A percentile compares a stretch with the other conserved stretches of the same genome.
These are phyloP conservation scores for Sitophilus oryzae DNA, from an alignment of 1,140 invertebrate genomes.

Conservation along the genomic window DNA sequence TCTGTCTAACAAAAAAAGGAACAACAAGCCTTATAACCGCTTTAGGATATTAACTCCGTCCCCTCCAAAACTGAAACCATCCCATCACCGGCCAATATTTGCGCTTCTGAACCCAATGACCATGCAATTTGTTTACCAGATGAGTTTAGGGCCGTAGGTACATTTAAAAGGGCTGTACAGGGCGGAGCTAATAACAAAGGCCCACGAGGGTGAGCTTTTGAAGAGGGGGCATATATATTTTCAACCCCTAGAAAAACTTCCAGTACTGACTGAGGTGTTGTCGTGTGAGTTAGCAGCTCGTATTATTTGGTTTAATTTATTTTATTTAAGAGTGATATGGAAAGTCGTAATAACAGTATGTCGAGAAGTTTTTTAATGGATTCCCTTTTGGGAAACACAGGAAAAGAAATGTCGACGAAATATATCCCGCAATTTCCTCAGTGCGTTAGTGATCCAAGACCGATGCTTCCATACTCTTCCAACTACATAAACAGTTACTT, in stretches of 20 bases:
- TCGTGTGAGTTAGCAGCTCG: too few relatives aligned
- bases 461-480: constrained; percentile 54
- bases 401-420: constrained; percentile 48
- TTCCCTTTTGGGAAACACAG: constrained; percentile 61
- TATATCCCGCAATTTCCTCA: constrained; percentile 28
- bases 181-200: constrained; percentile 30
- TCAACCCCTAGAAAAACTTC: constrained; percentile 13
- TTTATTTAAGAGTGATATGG: too few relatives aligned
- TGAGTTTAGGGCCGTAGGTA: constrained; percentile 3
- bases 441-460: constrained; percentile 18
- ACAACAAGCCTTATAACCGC: too few relatives aligned
- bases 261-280: constrained; percentile 20
- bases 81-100: constrained; percentile 15
- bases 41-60: too few relatives aligned
- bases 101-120: not conserved
- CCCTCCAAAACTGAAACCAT: constrained; percentile 7
- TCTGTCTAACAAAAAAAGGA: too few relatives aligned
- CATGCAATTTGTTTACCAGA: constrained; percentile 9
- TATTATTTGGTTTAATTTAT: too few relatives aligned
- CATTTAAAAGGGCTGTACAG: constrained; percentile 10
- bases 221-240: constrained; percentile 32
- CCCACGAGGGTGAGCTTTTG: constrained; percentile 17
- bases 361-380: constrained; percentile 71
- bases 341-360: too few relatives aligned
- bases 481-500: constrained; percentile 56